Evolutionary conservation across 2,113 vertebrate species (phyloP), one percentile per base, ranked within the genome.

Genomic region (Redunca redunca): DNA sequence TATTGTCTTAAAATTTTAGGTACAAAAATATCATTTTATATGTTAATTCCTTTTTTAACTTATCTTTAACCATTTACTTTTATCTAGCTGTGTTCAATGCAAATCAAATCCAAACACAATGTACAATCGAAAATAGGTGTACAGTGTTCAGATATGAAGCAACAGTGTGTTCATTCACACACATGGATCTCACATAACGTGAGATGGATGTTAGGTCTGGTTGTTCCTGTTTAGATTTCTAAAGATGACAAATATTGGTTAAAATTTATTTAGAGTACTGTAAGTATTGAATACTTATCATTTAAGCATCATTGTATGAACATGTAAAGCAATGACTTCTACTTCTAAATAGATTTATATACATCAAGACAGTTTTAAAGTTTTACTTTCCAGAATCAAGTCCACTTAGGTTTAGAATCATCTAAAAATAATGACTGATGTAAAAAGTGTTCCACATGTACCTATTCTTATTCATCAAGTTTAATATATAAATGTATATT

Each of bases 301-400:
- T n/a, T 17, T 88, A 82, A 94, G 58, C 71, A 82, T 91, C 52
- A 53, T 46, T 53, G 15, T 87, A 60, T 82, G 25, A 53, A 90
- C 23, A 46, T 46, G 71, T 94, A 60, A 96, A 87, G n/a, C 46
- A 95, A 88, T 83, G 48, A 88, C 88, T 94, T 86, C 81, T 94
- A 80, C 50, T 94, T 86, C 52, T 77, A 85, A 62, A 90, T 80
- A 71, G 80, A 15, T n/a, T 80, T 85, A 58, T 57, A 7, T 58
- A 95, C 28, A 78, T 78, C 36, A 62, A 95, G 57, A 48, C 85
- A 89, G 64, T 78, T 89, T 26, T 71, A 92, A 93, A 86, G 52
- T 86, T 93, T 90, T 93, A 26, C 81, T 90, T 93, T 74, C n/a
- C 25, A 87, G 71, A 93, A 87, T 90, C 71, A 90, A 57, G 48